These are phyloP conservation scores for Drosophila kanapiae DNA, from an alignment of 1,140 invertebrate genomes.

Conservation along the genomic window DNA sequence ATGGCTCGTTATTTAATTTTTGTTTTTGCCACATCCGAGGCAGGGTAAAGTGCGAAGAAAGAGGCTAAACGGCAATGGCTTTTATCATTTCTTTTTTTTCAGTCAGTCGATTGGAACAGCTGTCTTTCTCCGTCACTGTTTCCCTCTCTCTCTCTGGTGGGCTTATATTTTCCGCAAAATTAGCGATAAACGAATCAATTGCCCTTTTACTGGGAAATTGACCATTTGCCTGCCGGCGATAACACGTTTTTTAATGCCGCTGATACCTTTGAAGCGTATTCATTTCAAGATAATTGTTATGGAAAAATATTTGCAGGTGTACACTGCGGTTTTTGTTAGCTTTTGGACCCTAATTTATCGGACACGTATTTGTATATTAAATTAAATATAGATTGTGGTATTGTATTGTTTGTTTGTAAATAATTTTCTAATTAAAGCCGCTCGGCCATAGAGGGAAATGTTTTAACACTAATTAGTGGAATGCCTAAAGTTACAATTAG, in stretches of 20 bases:
- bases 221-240: constrained; percentile 25
- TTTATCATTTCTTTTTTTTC: constrained; percentile 14
- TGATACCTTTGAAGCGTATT: constrained; percentile 8
- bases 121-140: neutral
- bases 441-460: neutral
- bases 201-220: constrained; percentile 24
- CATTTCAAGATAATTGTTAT: constrained; percentile 16
- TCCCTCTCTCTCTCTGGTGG: neutral
- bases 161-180: constrained; percentile 40
- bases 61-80: constrained; percentile 32
- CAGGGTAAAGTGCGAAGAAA: constrained; percentile 24
- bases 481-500: neutral
- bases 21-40: constrained; percentile 8
- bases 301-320: constrained; percentile 17
- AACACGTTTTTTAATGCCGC: constrained; percentile 2
- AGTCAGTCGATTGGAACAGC: neutral
- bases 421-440: neutral
- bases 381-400: neutral
- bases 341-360: neutral
- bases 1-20: constrained; percentile 36
- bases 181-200: constrained; percentile 41
- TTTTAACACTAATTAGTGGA: neutral
- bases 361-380: neutral
- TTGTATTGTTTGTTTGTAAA: neutral
- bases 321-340: neutral